These are phyloP conservation scores for Hoplias malabaricus DNA, from an alignment of 2,113 vertebrate genomes.

Conservation along the genomic window DNA sequence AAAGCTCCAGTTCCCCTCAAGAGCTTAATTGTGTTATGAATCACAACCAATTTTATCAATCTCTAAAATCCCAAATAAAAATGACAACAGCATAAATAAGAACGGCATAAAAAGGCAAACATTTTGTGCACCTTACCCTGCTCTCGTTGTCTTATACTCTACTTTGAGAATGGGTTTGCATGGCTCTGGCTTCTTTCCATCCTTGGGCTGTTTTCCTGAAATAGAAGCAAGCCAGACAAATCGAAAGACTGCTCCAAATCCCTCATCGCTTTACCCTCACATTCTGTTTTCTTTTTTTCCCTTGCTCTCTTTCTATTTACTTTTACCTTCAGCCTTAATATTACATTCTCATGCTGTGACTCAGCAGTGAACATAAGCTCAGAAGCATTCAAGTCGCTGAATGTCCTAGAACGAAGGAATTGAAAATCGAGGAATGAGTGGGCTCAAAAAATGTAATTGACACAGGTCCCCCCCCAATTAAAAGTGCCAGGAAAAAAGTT, in stretches of 20 bases:
- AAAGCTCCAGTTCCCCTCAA: no score
- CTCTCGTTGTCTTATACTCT: slow-evolving; percentile 96
- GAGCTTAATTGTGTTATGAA: no score
- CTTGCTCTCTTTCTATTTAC: slow-evolving; percentile 16
- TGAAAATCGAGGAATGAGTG: neutral
- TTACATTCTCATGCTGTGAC: neutral
- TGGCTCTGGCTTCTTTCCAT: slow-evolving; percentile 98
- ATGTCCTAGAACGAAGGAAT: neutral
- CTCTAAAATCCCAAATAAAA: no score
- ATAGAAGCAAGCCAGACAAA: slow-evolving; percentile 64
- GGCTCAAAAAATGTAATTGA: neutral
- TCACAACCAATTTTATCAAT: no score
- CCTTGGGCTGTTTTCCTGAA: slow-evolving; percentile 98
- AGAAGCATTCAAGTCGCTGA: neutral
- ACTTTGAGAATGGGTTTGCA: slow-evolving; percentile 99
- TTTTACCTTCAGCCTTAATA: slow-evolving; percentile 30
- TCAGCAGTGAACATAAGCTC: neutral
- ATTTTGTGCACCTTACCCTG: slow-evolving; percentile 81
- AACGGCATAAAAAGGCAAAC: no score
- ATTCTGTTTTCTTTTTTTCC: slow-evolving; percentile 11
- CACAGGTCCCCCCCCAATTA: neutral
- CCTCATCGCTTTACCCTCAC: slow-evolving; percentile 32
- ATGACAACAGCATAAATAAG: no score
- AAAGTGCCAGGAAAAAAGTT: neutral
- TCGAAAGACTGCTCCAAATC: neutral